Evolutionary conservation across 1,140 invertebrate species (phyloP).

Genomic region (Lerema accius): DNA sequence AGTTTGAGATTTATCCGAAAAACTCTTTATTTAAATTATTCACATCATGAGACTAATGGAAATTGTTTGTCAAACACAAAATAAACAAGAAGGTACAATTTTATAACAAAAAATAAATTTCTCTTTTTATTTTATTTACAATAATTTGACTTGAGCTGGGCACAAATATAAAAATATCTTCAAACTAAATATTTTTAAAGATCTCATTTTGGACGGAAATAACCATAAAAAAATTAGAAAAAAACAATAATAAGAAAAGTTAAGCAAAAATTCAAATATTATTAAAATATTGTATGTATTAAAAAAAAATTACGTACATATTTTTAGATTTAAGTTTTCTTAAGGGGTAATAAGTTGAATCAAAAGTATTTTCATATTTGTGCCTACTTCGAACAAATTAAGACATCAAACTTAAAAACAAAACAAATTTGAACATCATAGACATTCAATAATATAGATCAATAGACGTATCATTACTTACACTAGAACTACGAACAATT

Average conservation of each 20-base stretch:
- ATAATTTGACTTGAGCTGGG: constrained; percentile 36
- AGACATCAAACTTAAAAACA: constrained; percentile 34
- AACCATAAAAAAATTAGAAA: constrained; percentile 18
- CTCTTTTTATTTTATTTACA: constrained; percentile 67
- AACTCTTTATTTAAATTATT: constrained; percentile 60
- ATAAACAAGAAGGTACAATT: constrained; percentile 66
- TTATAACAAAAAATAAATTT: constrained; percentile 75
- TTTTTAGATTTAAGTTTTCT: neutral
- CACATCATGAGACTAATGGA: constrained; percentile 67
- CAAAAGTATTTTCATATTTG: constrained; percentile 28
- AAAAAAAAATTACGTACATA: no score
- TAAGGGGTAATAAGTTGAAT: neutral
- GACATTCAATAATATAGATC: constrained; percentile 22
- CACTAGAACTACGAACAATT: constrained; percentile 63
- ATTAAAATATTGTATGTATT: no score
- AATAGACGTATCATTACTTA: constrained; percentile 32
- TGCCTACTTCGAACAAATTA: constrained; percentile 25
- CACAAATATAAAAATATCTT: constrained; percentile 36
- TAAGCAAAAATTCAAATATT: no score
- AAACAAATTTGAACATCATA: constrained; percentile 15
- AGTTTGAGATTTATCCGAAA: constrained; percentile 58
- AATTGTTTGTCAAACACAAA: constrained; percentile 68
- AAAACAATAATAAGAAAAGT: constrained; percentile 12
- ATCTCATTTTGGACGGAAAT: constrained; percentile 25
- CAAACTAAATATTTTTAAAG: constrained; percentile 14